Conservation (phyloP, 30 jellyfish, hydroid and myxozoan genomes). For the Aurelia coerulea region DNA sequence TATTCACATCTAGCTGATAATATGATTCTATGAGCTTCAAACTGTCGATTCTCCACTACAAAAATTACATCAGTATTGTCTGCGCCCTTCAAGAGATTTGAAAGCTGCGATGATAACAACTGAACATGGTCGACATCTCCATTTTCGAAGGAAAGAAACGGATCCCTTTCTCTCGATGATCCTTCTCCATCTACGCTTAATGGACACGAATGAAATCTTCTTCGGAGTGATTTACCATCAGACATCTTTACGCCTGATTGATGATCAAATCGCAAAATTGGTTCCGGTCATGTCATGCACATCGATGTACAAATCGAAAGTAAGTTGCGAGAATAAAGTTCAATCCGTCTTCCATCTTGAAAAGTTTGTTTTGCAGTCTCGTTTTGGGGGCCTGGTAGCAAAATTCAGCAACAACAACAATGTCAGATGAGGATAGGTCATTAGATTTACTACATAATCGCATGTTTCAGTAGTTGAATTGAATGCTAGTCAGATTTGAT, state of each 20-base stretch:
- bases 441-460: too few species aligned
- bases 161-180: constrained; percentile 13
- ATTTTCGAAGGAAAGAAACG: background rate
- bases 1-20: constrained; percentile 94
- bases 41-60: constrained; percentile 78
- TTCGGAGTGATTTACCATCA: constrained; percentile 4
- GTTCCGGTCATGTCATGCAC: too few species aligned
- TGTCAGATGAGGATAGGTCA: too few species aligned
- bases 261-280: too few species aligned
- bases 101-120: constrained; percentile 84
- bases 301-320: too few species aligned
- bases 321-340: too few species aligned
- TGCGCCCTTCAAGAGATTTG: constrained; percentile 70
- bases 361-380: too few species aligned
- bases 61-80: constrained; percentile 87
- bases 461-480: too few species aligned
- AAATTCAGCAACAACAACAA: too few species aligned
- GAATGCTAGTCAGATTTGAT: too few species aligned
- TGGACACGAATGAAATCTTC: constrained; percentile 24
- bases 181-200: constrained; percentile 25
- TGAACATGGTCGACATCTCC: constrained; percentile 81
- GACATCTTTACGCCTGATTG: constrained; percentile 5
- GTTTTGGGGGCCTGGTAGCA: too few species aligned
- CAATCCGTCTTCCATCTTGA: too few species aligned
- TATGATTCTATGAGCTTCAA: constrained; percentile 78